These are phyloP conservation scores for Streptopelia turtur DNA, from an alignment of 2,797 vertebrate genomes.

Conservation along the genomic window DNA sequence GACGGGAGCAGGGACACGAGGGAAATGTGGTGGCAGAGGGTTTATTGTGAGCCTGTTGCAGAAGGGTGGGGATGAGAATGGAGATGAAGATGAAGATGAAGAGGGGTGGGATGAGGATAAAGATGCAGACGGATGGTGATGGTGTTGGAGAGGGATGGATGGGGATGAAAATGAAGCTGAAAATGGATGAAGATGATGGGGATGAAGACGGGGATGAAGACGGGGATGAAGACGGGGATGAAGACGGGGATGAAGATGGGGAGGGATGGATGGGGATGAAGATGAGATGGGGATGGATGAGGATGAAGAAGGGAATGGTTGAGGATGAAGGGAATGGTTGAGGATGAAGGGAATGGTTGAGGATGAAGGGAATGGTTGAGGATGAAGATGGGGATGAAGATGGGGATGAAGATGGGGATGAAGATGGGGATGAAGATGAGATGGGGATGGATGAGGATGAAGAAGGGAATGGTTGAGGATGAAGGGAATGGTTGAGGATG, in stretches of 20 bases:
- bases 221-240: neutral
- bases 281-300: too few relatives aligned
- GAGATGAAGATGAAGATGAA: neutral
- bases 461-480: neutral
- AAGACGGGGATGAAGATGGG: too few relatives aligned
- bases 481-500: neutral
- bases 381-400: neutral
- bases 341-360: too few relatives aligned
- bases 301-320: too few relatives aligned
- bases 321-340: too few relatives aligned
- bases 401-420: too few relatives aligned
- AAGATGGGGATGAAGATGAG: too few relatives aligned
- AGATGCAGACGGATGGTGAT: neutral
- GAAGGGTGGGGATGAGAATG: neutral
- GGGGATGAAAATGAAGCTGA: neutral
- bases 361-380: neutral
- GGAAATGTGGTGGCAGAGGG: neutral
- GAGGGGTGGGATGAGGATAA: too few relatives aligned
- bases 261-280: neutral
- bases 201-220: too few relatives aligned
- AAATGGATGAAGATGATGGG: neutral
- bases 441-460: neutral
- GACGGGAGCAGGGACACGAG: neutral
- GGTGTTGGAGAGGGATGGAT: neutral
- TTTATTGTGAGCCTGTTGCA: neutral